Evolutionary conservation across 2,113 vertebrate species (phyloP), one percentile per base, ranked within the genome.

Genomic region (Mellivora capensis): DNA sequence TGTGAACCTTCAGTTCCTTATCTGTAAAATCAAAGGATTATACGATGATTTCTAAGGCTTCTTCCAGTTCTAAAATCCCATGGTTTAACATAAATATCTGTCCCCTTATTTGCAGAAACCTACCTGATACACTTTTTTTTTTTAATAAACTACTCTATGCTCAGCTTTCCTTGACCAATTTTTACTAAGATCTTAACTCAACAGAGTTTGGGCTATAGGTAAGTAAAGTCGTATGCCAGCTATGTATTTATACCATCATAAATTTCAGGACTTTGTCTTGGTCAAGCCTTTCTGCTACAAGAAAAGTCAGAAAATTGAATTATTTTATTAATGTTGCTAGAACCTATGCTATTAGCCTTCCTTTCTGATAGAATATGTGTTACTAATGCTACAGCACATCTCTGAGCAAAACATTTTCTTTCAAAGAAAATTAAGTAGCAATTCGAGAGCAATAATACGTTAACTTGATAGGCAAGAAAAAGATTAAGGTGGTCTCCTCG

Each of bases 121-220:
- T 69, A 12, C 7, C 12, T 44, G 61, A 62, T 72, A 54, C 5
- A 80, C 83, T 88, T 89, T 87, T 91, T 54, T 57, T 47, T 90
- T 62, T 29, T 42, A 54, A n/a, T 91, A 74, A 64, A 74, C 44
- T 82, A 62, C n/a, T 86, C 42, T 83, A 1, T 81, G 69, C 13
- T n/a, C 29, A 72, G 10, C 72, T 94, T 96, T 92, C 27, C 42
- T 93, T 87, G 80, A 52, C 49, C 83, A 37, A 91, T 97, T 94
- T 81, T 88, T 52, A 79, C 72, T 74, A 74, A 20, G 74, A 74
- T 44, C 79, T 59, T 57, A 91, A 84, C 54, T 82, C 67, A 83
- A 20, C 71, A 39, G 72, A 67, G 15, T 83, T 76, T 42, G 54
- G n/a, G 31, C 80, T 92, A 6, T 57, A 79, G 15, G 59, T 79